phyloP scores from a whole-genome alignment of 1,140 invertebrate species.

The Philaenus spumarius region DNA sequence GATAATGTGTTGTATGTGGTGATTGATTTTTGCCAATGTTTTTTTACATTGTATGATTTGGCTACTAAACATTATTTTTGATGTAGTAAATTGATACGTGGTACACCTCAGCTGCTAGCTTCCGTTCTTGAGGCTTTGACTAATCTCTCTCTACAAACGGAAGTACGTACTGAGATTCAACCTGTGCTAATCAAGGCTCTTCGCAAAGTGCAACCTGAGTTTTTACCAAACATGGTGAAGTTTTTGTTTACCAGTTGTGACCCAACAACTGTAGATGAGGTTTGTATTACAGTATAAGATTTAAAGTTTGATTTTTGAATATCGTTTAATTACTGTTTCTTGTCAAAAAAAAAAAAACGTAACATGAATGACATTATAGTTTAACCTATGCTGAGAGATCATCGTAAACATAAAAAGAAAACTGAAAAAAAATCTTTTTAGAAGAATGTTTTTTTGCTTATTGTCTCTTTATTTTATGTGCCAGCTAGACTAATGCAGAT shows the following conservation, averaged over 20 bases:
- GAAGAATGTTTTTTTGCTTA: no score
- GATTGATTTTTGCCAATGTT: no score
- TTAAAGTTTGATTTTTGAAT: not conserved
- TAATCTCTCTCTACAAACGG: slow-evolving; percentile 23
- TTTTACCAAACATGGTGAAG: slow-evolving; percentile 23
- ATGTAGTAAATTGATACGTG: slow-evolving; percentile 26
- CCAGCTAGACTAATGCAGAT: no score
- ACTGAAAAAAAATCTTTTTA: no score
- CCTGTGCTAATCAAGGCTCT: slow-evolving; percentile 18
- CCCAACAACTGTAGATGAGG: slow-evolving; percentile 18
- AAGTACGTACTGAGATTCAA: slow-evolving; percentile 20
- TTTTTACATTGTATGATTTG: no score
- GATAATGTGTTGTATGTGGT: no score
- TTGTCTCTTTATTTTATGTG: no score
- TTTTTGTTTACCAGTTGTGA: slow-evolving; percentile 22
- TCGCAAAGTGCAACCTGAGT: slow-evolving; percentile 18
- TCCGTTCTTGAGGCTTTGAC: slow-evolving; percentile 24
- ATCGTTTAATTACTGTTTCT: not conserved
- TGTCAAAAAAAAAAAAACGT: not conserved
- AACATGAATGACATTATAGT: no score
- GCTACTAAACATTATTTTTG: no score
- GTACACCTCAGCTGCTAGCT: slow-evolving; percentile 22
- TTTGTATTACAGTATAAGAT: not conserved
- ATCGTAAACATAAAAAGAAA: no score
- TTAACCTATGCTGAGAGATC: no score